These are phyloP conservation scores for Misgurnus mizolepis DNA, from an alignment of 2,113 vertebrate genomes.

Conservation along the genomic window DNA sequence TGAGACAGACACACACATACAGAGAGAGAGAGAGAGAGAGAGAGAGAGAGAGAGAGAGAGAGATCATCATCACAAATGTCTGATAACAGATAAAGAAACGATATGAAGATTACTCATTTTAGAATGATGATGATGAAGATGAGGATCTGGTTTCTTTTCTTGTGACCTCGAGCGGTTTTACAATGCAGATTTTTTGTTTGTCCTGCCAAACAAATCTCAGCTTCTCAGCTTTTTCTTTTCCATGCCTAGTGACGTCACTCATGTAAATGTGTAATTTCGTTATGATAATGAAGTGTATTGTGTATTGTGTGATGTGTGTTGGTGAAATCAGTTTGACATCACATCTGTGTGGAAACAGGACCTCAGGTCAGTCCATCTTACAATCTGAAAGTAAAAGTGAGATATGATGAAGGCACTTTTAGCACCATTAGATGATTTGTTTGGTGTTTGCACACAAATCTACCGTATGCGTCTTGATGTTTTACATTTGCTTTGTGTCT, in stretches of 20 bases:
- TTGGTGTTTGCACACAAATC: too few species aligned
- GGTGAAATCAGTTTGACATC: not conserved
- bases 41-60: not conserved
- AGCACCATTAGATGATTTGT: too few species aligned
- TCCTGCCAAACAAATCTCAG: not conserved
- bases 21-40: not conserved
- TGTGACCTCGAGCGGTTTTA: not conserved
- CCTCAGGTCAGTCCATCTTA: too few species aligned
- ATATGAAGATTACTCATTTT: too few species aligned
- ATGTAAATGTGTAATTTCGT: not conserved
- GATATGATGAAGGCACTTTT: too few species aligned
- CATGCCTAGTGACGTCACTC: not conserved
- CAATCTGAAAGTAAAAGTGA: too few species aligned
- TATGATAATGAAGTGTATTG: not conserved
- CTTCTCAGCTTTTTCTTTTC: not conserved
- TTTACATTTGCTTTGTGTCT: too few species aligned
- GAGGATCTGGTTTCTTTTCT: too few species aligned
- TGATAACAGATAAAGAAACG: too few species aligned
- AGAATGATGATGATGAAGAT: too few species aligned
- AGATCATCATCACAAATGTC: too few species aligned
- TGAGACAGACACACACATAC: slow-evolving; percentile 1
- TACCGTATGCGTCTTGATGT: too few species aligned
- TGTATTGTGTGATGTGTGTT: not conserved
- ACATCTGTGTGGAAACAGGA: not conserved
- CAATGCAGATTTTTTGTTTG: not conserved